Evolutionary conservation across 2,888 invertebrate species (phyloP), one percentile per base, ranked within the genome.

Genomic region (Entomobrya proxima): DNA sequence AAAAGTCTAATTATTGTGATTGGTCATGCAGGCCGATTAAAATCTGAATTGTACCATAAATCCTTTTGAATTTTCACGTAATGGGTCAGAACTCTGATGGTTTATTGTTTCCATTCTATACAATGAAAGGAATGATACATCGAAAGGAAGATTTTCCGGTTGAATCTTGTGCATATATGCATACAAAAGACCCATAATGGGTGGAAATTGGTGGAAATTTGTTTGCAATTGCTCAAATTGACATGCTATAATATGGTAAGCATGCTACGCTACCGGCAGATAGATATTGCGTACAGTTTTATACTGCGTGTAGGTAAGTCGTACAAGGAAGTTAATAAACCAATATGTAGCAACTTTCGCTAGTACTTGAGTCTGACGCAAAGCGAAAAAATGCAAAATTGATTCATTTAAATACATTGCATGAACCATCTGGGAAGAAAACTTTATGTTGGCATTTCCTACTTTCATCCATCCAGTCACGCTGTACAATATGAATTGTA

Each of bases 31-130:
- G 2, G 61, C 37, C 21, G 64, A 64, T 64, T 35, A 21, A 37
- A 64, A 64, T 64, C 61, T 35, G 37, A 64, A 64, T 64, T 18
- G 64, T 37, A 64, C 18, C 18, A 64, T 64, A 64, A 58, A 64
- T 64, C 64, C 64, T 37, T 64, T 35, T 35, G 64, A 37, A 37
- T 18, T 21, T 64, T 64, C 21, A 37, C 37, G 21, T 64, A 35
- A 64, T 35, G 37, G 2, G 15, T 30, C 6, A 61, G 4, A n/a
- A 1, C 58, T 58, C n/a, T n/a, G n/a, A n/a, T n/a, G n/a, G n/a
- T n/a, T n/a, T n/a, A n/a, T n/a, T n/a, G n/a, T n/a, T n/a, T 13
- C 30, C 30, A 15, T 30, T 2, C 27, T 11, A 24, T 21, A 52
- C 3, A 21, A 5, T 52, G n/a, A n/a, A n/a, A 32, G n/a, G 58